phyloP scores from a whole-genome alignment of 2,797 vertebrate genomes.

The Kryptopterus vitreolus region DNA sequence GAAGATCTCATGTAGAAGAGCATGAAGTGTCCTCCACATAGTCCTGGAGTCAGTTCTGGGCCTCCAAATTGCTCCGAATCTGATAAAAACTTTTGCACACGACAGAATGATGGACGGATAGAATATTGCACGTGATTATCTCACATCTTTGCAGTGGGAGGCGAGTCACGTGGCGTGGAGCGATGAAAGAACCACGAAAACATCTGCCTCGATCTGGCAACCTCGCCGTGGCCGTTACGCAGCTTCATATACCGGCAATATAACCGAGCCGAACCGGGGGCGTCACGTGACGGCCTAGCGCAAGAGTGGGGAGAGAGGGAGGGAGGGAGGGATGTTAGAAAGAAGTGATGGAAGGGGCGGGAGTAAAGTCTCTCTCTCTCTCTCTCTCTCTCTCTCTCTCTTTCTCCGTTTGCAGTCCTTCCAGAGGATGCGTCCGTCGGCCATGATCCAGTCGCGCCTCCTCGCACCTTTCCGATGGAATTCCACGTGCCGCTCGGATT shows the following conservation, averaged over 20 bases:
- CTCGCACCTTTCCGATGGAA: slow-evolving; percentile 34
- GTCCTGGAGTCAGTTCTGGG: no score
- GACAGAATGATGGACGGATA: no score
- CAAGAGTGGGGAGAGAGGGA: not conserved
- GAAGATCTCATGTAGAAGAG: no score
- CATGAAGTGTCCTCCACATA: no score
- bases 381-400: slow-evolving; percentile 15
- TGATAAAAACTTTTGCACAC: no score
- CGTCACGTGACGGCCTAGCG: slow-evolving; percentile 16
- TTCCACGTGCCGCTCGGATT: slow-evolving; percentile 39
- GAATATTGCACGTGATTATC: no score
- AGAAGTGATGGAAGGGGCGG: slow-evolving; percentile 8
- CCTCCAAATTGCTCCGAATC: no score
- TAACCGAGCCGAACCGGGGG: not conserved
- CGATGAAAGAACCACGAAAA: not conserved
- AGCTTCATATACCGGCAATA: slow-evolving; percentile 10
- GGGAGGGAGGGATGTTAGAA: not conserved
- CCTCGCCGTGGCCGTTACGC: not conserved
- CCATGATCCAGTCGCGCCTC: slow-evolving; percentile 40
- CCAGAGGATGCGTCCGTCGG: slow-evolving; percentile 52
- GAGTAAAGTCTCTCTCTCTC: not conserved
- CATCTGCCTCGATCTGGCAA: slow-evolving; percentile 4
- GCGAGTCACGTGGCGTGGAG: not conserved
- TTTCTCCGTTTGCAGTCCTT: slow-evolving; percentile 56
- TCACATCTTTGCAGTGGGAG: no score